Conservation (phyloP, 2,113 vertebrate species). For the Notechis scutatus region DNA sequence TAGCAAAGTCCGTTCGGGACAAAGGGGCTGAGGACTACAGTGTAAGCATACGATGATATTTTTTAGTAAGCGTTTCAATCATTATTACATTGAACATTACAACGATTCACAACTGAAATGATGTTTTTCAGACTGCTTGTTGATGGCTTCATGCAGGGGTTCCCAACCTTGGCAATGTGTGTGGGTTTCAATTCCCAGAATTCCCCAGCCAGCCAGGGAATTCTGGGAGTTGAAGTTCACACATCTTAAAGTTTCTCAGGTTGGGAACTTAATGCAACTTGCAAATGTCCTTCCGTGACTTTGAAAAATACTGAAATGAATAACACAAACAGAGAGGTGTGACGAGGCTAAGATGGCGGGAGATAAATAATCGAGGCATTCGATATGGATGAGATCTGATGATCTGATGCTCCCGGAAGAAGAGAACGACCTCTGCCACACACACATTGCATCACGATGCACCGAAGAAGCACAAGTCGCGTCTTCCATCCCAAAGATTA, state of each 20-base stretch:
- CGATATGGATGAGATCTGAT: not conserved
- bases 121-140: not conserved
- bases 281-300: not conserved
- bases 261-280: not conserved
- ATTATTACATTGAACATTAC: not conserved
- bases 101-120: not conserved
- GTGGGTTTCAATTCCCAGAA: not conserved
- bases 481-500: not conserved
- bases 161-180: not conserved
- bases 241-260: not conserved
- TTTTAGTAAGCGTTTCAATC: not conserved
- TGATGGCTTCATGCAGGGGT: not conserved
- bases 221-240: not conserved
- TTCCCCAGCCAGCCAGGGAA: too few species aligned
- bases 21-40: too few species aligned
- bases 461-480: too few species aligned
- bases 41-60: too few species aligned
- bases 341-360: not conserved
- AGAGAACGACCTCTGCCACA: accelerated
- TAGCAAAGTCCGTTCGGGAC: too few species aligned
- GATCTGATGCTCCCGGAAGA: not conserved
- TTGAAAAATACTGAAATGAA: not conserved
- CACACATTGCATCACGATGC: too few species aligned
- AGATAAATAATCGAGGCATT: not conserved
- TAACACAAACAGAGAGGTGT: not conserved